Conservation (phyloP, 2,113 vertebrate genomes). For the Prietella phreatophila region DNA sequence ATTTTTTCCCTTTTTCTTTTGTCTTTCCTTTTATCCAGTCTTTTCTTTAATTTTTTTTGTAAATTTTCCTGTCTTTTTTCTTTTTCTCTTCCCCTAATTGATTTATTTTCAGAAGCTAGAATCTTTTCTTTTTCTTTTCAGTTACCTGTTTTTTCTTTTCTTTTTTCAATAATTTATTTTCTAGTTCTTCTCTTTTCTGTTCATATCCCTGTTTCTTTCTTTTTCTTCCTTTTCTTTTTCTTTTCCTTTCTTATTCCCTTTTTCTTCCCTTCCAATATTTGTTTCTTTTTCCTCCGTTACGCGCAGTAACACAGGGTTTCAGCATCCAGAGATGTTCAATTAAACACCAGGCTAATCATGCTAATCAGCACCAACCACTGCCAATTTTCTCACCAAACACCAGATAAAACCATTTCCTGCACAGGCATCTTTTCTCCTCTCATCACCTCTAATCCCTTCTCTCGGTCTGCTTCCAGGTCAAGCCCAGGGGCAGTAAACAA, state of each 20-base stretch:
- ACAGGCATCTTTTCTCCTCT: conserved; percentile 17
- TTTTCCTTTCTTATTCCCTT: not conserved
- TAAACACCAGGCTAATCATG: conserved; percentile 67
- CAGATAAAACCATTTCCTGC: conserved; percentile 28
- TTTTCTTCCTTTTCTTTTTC: not conserved
- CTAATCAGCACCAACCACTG: conserved; percentile 59
- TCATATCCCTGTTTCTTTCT: accelerated
- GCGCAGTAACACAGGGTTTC: not conserved
- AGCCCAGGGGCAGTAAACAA: conserved; percentile 22
- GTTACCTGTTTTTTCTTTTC: not conserved
- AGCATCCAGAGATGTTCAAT: conserved; percentile 5
- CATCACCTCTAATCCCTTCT: conserved; percentile 13
- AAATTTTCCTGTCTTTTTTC: too few relatives aligned
- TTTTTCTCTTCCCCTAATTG: too few relatives aligned
- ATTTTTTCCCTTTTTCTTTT: not conserved
- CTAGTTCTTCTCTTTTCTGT: not conserved
- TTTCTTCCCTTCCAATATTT: not conserved
- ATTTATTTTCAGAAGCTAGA: not conserved
- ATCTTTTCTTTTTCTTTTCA: not conserved
- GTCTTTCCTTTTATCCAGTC: not conserved
- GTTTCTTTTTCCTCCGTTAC: not conserved
- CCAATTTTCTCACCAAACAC: conserved; percentile 63
- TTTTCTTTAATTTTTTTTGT: not conserved
- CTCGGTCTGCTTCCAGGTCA: conserved; percentile 8
- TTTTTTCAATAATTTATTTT: too few relatives aligned